Base-by-base conservation (phyloP, 1,140 invertebrate genomes). In the Eupeodes corollae region DNA sequence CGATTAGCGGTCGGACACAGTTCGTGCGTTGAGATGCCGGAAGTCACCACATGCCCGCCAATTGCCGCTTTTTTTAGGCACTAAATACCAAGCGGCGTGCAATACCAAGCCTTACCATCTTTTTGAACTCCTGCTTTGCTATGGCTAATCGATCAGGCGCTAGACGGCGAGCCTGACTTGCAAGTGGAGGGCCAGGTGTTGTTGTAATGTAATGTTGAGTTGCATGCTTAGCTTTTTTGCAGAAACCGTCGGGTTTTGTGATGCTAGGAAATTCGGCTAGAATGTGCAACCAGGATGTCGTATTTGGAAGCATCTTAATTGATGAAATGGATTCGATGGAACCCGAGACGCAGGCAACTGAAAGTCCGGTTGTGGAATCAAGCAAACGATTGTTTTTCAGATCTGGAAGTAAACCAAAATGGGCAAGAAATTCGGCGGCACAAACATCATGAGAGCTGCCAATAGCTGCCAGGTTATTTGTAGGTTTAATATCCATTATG, bases 1-100 rank as follows among this genome's bases (percentile, higher is more conserved):
- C 34, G 56, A 61, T 44, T 67, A 72, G 2, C 56, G 21, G 47
- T 73, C 67, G 1, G 59, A 53, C 9, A 51, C 46, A 8, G 69
- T 74, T 5, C 55, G 13, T 0, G 53, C 37, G 52, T 75, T 76
- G 0, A 74, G 47, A 13, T 32, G 30, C 9, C 67, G 52, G 48
- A 70, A 76, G 51, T 75, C 73, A 0, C 71, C 65, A 44, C 61
- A 68, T 1, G 61, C 55, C 6, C 70, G 47, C 52, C 57, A 69
- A 0, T 51, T 43, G 2, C 61, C 67, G 47, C 62, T 50, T 34
- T 57, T 48, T 46, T 74, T 73, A 2, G 52, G 51, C 6, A 64
- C 63, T 34, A 75, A 54, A 46, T 71, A 56, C 70, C 70, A 76
- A 69, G 5, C 53, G 60, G 8, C 63, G 52, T 14, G 58, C 52